phyloP scores from a whole-genome alignment of 2,888 invertebrate genomes.

The Leptodirus hochenwartii region DNA sequence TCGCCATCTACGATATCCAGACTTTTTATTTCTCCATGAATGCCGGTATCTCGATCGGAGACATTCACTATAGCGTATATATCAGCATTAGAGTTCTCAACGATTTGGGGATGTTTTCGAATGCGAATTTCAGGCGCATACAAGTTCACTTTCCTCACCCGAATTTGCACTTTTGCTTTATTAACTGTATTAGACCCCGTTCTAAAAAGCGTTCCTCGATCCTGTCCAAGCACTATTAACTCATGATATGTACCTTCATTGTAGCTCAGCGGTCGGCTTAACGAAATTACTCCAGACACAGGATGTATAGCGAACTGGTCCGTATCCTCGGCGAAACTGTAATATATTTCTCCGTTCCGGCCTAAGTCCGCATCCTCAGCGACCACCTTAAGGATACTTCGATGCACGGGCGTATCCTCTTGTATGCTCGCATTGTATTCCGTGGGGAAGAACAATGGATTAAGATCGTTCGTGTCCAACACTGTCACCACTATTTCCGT shows the following conservation, averaged over 20 bases:
- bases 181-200: conserved; percentile 35
- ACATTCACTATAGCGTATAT: conserved; percentile 82
- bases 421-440: conserved; percentile 74
- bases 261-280: conserved; percentile 60
- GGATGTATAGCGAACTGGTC: conserved; percentile 87
- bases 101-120: conserved; percentile 59
- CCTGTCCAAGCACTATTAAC: conserved; percentile 66
- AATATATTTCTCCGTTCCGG: conserved; percentile 92
- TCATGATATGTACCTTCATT: conserved; percentile 51
- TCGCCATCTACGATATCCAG: conserved; percentile 81
- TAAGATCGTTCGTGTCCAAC: conserved; percentile 77
- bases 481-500: conserved; percentile 52
- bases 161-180: conserved; percentile 56
- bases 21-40: conserved; percentile 65
- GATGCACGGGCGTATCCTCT: conserved; percentile 75
- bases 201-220: conserved; percentile 52
- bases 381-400: conserved; percentile 56
- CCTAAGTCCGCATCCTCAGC: conserved; percentile 96
- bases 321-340: conserved; percentile 67
- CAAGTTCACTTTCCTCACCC: conserved; percentile 68
- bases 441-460: conserved; percentile 81
- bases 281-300: conserved; percentile 70
- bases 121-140: conserved; percentile 72
- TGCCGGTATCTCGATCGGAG: conserved; percentile 64
- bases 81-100: conserved; percentile 64